A percentile compares a stretch with the other conserved stretches of the same genome.
Evolutionary conservation across 2,113 vertebrate species (phyloP).

Genomic region (human (Homo sapiens)): DNA sequence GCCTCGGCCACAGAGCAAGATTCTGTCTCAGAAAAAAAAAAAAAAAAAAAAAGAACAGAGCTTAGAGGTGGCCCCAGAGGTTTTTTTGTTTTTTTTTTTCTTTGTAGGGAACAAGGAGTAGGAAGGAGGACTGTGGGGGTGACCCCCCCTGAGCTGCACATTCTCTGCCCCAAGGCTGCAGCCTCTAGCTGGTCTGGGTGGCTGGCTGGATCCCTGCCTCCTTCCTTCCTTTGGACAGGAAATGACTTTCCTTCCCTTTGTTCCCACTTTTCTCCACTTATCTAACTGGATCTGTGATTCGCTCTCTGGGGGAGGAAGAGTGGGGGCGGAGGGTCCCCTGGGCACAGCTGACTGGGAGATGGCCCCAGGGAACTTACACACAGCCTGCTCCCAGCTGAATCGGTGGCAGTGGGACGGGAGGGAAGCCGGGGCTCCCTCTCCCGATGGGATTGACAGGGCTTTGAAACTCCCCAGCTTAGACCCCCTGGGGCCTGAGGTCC

Average conservation of each 20-base stretch:
- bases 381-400: background rate
- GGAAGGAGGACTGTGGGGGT: background rate
- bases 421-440: background rate
- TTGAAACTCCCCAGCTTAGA: slow-evolving; percentile 24
- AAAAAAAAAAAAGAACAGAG: background rate
- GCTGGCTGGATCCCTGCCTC: slow-evolving; percentile 54
- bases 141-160: background rate
- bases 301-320: background rate
- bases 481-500: slow-evolving; percentile 25
- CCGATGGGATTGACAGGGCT: background rate
- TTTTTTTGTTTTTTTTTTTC: background rate
- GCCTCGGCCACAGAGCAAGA: too few species aligned
- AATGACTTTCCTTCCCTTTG: slow-evolving; percentile 78
- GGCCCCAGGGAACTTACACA: background rate
- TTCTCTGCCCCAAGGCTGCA: background rate
- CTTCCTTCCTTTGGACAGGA: slow-evolving; percentile 79
- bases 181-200: background rate
- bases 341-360: background rate
- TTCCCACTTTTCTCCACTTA: slow-evolving; percentile 75
- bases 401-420: background rate
- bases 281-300: slow-evolving; percentile 49
- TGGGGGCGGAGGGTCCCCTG: background rate
- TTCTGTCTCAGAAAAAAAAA: background rate
- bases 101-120: background rate
- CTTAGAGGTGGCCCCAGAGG: background rate